Percentiles rank a stretch among this genome's conserved stretches.
These are phyloP conservation scores for Acanthis flammea DNA, from an alignment of 2,797 vertebrate genomes.

Conservation along the genomic window DNA sequence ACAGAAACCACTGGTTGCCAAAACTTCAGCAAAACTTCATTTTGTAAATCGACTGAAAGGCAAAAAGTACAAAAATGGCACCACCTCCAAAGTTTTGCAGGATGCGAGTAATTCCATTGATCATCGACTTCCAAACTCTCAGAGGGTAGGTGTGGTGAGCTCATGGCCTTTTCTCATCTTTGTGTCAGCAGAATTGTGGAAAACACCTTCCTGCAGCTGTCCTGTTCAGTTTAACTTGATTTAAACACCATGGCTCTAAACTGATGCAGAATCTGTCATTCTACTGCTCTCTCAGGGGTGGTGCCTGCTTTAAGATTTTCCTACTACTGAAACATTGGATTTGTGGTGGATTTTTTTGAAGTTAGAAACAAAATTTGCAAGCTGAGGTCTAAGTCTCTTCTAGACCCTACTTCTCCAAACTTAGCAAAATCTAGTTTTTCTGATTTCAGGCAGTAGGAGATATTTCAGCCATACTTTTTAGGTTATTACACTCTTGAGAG, in stretches of 20 bases:
- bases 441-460: background rate
- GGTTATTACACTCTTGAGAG: background rate
- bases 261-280: rapidly evolving
- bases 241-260: background rate
- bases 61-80: constrained; percentile 86
- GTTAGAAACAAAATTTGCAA: background rate
- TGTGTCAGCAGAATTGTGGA: background rate
- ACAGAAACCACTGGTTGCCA: constrained; percentile 86
- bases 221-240: background rate
- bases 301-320: background rate
- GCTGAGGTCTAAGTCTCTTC: background rate
- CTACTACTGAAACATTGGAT: background rate
- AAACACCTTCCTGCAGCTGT: background rate
- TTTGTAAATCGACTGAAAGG: constrained; percentile 92
- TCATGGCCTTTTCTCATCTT: background rate
- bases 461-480: background rate
- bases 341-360: background rate
- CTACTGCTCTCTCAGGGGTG: background rate
- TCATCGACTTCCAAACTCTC: constrained; percentile 72
- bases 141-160: constrained; percentile 81
- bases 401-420: background rate
- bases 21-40: constrained; percentile 92
- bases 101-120: constrained; percentile 91
- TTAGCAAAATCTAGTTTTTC: background rate
- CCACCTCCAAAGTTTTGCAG: constrained; percentile 88